Percentiles rank a stretch among this genome's conserved stretches.
Evolutionary conservation across 2,888 invertebrate genomes (phyloP).

Genomic region (Coelogynopora nodosa): DNA sequence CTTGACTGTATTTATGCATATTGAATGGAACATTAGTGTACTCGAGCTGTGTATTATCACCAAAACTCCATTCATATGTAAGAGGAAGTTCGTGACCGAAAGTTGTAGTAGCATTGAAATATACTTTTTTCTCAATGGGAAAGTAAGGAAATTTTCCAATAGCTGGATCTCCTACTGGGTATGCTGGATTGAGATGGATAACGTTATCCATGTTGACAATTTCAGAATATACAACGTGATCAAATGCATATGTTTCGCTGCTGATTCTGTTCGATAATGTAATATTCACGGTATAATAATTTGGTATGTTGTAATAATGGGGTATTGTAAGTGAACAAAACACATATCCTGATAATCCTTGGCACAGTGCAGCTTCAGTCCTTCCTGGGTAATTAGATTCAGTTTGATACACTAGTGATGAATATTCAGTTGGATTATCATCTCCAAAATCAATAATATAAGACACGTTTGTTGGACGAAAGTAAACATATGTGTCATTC

Average conservation of each 20-base stretch:
- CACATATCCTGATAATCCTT: not conserved
- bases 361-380: not conserved
- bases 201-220: not conserved
- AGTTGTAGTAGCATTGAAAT: not conserved
- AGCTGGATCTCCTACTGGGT: not conserved
- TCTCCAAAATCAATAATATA: constrained; percentile 10
- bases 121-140: not conserved
- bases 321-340: not conserved
- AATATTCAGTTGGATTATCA: not conserved
- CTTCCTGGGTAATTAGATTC: not conserved
- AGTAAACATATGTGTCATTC: not conserved
- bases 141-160: not conserved
- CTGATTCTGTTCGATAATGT: not conserved
- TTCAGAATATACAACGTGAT: not conserved
- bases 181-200: not conserved
- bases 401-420: not conserved
- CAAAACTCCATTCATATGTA: not conserved
- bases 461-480: not conserved
- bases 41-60: not conserved
- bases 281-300: not conserved
- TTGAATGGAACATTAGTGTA: not conserved
- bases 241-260: not conserved
- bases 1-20: not conserved
- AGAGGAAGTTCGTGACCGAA: not conserved
- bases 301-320: not conserved